Evolutionary conservation across 2,888 invertebrate genomes (phyloP).

Genomic region (Carpatolechia fugitivella): DNA sequence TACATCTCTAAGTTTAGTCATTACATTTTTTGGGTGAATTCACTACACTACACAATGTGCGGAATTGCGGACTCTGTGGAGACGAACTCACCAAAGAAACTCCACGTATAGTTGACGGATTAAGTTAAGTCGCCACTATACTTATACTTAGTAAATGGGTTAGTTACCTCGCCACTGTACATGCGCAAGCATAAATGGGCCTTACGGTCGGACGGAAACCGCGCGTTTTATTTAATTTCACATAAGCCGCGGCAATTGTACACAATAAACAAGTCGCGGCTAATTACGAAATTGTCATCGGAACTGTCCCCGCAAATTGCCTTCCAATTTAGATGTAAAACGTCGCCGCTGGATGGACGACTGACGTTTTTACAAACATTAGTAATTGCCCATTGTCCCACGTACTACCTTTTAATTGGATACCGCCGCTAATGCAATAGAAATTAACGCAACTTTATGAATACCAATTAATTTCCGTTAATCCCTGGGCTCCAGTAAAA

Average conservation of each 20-base stretch:
- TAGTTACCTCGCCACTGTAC: too few relatives aligned
- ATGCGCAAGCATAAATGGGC: too few relatives aligned
- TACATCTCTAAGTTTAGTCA: too few relatives aligned
- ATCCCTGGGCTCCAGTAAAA: neutral
- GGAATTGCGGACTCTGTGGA: too few relatives aligned
- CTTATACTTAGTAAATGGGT: too few relatives aligned
- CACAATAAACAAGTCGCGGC: conserved; percentile 47
- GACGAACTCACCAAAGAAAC: too few relatives aligned
- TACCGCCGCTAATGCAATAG: conserved; percentile 17
- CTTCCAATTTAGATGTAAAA: conserved; percentile 63
- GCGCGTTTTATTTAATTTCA: conserved; percentile 7
- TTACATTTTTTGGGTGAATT: too few relatives aligned
- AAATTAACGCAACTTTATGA: conserved; percentile 19
- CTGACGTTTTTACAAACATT: conserved; percentile 48
- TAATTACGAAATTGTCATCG: conserved; percentile 63
- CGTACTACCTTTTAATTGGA: conserved; percentile 37
- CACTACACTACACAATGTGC: too few relatives aligned
- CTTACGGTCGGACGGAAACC: conserved; percentile 1
- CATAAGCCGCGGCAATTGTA: conserved; percentile 16
- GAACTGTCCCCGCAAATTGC: conserved; percentile 52
- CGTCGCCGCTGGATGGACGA: conserved; percentile 38
- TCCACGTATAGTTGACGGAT: too few relatives aligned
- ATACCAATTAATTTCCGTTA: conserved; percentile 10
- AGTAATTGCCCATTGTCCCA: conserved; percentile 47
- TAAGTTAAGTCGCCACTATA: too few relatives aligned